Evolutionary conservation across 2,888 invertebrate species (phyloP).

Genomic region (Venustoraphidia nigricollis): DNA sequence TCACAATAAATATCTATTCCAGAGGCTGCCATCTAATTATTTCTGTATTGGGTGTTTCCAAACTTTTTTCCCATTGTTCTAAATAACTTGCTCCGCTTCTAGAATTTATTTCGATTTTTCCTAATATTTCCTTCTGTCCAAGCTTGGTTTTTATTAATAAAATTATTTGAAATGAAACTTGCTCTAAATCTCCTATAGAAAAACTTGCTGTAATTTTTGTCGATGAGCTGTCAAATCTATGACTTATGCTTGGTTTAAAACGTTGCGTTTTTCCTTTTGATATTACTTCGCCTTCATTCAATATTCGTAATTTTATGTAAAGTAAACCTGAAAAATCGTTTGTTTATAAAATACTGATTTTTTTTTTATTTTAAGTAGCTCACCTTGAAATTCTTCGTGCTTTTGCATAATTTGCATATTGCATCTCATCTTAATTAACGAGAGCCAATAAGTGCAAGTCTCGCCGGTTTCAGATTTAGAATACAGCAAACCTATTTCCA

Average conservation of each 20-base stretch:
- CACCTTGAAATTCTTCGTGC: conserved; percentile 50
- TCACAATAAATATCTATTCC: conserved; percentile 1
- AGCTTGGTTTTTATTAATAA: conserved; percentile 49
- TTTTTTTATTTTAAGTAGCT: conserved; percentile 4
- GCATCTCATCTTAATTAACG: conserved; percentile 45
- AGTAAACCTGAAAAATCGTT: conserved; percentile 38
- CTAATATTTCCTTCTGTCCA: conserved; percentile 51
- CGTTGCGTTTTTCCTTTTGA: conserved; percentile 52
- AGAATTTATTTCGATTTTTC: conserved; percentile 47
- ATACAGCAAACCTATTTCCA: conserved; percentile 48
- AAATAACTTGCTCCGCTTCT: conserved; percentile 29
- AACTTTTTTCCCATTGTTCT: conserved; percentile 3
- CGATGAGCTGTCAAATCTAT: conserved; percentile 52
- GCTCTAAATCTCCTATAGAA: conserved; percentile 42
- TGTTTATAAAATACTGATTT: background rate
- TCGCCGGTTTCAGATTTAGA: conserved; percentile 49
- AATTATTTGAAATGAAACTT: conserved; percentile 48
- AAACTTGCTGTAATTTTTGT: conserved; percentile 46
- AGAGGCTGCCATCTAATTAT: conserved; percentile 3
- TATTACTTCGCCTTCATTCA: conserved; percentile 41
- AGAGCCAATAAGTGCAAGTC: conserved; percentile 44
- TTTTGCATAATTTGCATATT: conserved; percentile 57
- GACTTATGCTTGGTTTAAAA: conserved; percentile 61
- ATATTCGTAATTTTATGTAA: conserved; percentile 62
- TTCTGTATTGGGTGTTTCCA: background rate